Conservation (phyloP, 1,140 invertebrate genomes). For the Ridgeia piscesae region DNA sequence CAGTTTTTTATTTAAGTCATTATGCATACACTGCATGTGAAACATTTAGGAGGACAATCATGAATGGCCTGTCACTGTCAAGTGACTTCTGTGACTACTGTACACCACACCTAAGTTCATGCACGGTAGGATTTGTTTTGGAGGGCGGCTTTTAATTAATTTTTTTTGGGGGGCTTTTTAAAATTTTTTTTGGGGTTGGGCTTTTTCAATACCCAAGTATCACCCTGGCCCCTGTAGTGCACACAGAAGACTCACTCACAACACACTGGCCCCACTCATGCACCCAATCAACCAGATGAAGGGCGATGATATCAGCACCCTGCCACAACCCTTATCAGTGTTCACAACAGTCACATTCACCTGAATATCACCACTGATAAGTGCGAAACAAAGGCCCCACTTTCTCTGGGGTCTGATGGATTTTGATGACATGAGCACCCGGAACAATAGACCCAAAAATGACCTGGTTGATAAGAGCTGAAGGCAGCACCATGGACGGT, state of each 20-base stretch:
- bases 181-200: too few relatives aligned
- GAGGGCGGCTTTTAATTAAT: too few relatives aligned
- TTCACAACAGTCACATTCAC: neutral
- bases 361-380: neutral
- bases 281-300: neutral
- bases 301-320: neutral
- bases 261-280: neutral
- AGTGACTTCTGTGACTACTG: too few relatives aligned
- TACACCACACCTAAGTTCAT: too few relatives aligned
- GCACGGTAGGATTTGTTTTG: too few relatives aligned
- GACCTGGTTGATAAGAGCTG: neutral
- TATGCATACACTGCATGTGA: too few relatives aligned
- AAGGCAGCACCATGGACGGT: neutral
- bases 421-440: neutral
- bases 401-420: neutral
- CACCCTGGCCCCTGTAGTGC: too few relatives aligned
- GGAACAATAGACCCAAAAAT: neutral
- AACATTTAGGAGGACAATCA: too few relatives aligned
- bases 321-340: neutral
- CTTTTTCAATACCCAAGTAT: too few relatives aligned
- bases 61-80: too few relatives aligned
- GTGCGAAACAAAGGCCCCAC: neutral
- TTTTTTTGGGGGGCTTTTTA: too few relatives aligned
- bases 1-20: too few relatives aligned
- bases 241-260: neutral